Percentiles rank a stretch among this genome's conserved stretches.
These are phyloP conservation scores for Ctenodactylus gundi DNA, from an alignment of 2,113 vertebrate species.

Conservation along the genomic window DNA sequence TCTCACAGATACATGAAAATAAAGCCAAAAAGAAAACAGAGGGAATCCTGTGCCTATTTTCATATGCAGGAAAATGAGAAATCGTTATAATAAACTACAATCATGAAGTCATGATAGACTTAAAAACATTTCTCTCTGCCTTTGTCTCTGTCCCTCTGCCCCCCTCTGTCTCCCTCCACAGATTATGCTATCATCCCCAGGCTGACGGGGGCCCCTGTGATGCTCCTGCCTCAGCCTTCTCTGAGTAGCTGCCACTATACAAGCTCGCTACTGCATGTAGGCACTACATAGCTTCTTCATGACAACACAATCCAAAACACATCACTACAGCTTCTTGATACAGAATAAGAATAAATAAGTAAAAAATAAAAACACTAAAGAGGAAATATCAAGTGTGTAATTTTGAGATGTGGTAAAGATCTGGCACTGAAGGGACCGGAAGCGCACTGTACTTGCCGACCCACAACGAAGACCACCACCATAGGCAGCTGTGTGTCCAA, in stretches of 20 bases:
- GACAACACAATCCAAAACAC: neutral
- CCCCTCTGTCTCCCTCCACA: neutral
- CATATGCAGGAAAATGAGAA: slow-evolving; percentile 7
- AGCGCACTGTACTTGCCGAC: neutral
- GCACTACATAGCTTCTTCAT: neutral
- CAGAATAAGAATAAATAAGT: neutral
- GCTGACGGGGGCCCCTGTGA: neutral
- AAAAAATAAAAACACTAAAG: neutral
- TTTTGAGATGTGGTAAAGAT: neutral
- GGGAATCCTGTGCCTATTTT: neutral
- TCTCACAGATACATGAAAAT: neutral
- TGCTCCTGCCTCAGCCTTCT: neutral
- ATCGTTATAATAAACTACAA: neutral
- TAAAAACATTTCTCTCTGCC: neutral
- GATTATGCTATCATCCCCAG: neutral
- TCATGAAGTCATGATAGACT: neutral
- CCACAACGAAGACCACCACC: neutral
- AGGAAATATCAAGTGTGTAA: neutral
- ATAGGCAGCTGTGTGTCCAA: accelerated
- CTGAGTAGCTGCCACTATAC: too few species aligned
- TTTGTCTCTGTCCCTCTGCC: accelerated
- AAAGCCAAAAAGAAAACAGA: neutral
- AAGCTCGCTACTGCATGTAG: neutral
- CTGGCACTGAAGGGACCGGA: neutral
- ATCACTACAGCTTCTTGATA: neutral